Conservation (phyloP, 2,113 vertebrate genomes). For the Ascaphus truei region DNA sequence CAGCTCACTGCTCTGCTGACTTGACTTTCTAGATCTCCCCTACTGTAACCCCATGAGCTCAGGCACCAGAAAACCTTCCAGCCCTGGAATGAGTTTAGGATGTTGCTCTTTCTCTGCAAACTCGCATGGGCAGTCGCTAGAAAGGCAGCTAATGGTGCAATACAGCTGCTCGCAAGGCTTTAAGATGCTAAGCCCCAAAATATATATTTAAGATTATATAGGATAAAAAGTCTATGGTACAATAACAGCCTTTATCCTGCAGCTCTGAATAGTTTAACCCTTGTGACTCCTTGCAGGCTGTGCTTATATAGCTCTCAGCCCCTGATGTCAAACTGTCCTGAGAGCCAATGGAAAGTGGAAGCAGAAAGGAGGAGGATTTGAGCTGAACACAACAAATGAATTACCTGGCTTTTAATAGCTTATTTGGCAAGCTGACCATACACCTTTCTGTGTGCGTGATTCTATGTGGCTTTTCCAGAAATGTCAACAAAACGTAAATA, state of each 20-base stretch:
- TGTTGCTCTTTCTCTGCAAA: background rate
- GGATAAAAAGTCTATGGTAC: slow-evolving; percentile 3
- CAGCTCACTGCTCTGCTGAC: background rate
- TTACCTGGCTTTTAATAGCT: slow-evolving; percentile 13
- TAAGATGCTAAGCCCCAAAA: slow-evolving; percentile 9
- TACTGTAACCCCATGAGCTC: slow-evolving; percentile 4
- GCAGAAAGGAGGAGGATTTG: slow-evolving; percentile 26
- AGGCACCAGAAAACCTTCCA: background rate
- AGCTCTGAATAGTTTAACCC: slow-evolving; percentile 56
- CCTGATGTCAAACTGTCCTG: slow-evolving; percentile 45
- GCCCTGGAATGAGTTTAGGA: background rate
- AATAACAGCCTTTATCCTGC: slow-evolving; percentile 21
- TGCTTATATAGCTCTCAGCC: slow-evolving; percentile 69
- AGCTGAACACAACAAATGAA: slow-evolving; percentile 30
- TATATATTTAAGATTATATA: slow-evolving; percentile 8
- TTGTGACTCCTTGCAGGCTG: slow-evolving; percentile 53
- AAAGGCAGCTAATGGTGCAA: background rate
- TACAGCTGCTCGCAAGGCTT: slow-evolving; percentile 10
- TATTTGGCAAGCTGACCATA: slow-evolving; percentile 22
- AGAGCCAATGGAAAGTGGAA: slow-evolving; percentile 68
- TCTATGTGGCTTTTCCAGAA: no score
- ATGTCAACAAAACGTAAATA: no score
- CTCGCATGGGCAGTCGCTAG: background rate
- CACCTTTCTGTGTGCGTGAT: slow-evolving; percentile 32
- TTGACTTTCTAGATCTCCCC: background rate